phyloP scores from a whole-genome alignment of 2,888 invertebrate species.

The Timandra comae region DNA sequence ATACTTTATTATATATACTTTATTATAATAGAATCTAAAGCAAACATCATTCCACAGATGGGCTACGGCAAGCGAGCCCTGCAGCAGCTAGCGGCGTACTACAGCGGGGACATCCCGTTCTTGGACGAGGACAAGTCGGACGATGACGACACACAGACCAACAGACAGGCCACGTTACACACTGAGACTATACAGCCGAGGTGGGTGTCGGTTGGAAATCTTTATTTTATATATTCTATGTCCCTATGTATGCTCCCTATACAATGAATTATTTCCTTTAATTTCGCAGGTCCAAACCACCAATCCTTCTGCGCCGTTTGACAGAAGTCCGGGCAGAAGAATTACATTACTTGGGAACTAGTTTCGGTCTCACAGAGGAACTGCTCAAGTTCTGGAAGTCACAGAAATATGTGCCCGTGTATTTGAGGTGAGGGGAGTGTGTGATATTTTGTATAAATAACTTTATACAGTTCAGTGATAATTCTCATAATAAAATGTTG shows the following conservation, averaged over 20 bases:
- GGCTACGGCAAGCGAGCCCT: constrained; percentile 96
- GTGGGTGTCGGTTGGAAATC: no score
- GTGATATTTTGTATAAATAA: no score
- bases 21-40: no score
- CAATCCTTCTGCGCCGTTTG: constrained; percentile 91
- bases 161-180: constrained; percentile 41
- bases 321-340: constrained; percentile 89
- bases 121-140: constrained; percentile 75
- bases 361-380: constrained; percentile 91
- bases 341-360: constrained; percentile 96
- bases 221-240: no score
- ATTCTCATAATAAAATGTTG: no score
- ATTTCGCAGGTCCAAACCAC: constrained; percentile 85
- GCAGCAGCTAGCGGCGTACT: constrained; percentile 90
- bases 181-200: constrained; percentile 79
- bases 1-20: no score
- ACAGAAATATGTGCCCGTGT: constrained; percentile 89
- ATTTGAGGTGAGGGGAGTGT: constrained; percentile 88
- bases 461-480: no score
- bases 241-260: no score
- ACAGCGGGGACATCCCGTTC: constrained; percentile 86
- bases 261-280: no score
- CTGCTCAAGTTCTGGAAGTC: constrained; percentile 95
- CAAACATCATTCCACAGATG: no score
- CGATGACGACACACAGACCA: constrained; percentile 65